Conservation (phyloP, 2,888 invertebrate species). For the Caenorhabditis becei region DNA sequence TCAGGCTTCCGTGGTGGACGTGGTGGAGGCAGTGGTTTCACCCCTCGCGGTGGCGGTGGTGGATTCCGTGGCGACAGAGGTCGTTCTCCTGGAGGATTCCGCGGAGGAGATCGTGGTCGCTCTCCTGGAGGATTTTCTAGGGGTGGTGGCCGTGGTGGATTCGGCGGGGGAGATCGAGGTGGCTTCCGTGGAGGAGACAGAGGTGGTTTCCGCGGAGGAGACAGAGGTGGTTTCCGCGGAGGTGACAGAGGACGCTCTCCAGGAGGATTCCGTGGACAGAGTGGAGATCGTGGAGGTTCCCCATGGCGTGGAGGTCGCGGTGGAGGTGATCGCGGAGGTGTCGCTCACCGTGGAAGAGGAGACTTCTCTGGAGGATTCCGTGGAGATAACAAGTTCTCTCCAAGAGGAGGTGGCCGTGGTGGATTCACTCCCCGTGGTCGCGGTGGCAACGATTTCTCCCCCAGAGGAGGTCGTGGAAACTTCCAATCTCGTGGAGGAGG, state of each 20-base stretch:
- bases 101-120: conserved; percentile 58
- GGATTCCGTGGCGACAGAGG: conserved; percentile 46
- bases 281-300: conserved; percentile 28
- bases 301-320: conserved; percentile 44
- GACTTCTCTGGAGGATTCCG: conserved; percentile 61
- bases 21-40: conserved; percentile 58
- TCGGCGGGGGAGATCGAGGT: conserved; percentile 48
- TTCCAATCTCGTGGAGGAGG: conserved; percentile 54
- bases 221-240: conserved; percentile 46
- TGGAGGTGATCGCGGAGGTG: conserved; percentile 40
- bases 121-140: conserved; percentile 51
- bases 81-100: conserved; percentile 54
- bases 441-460: conserved; percentile 55
- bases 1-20: conserved; percentile 60
- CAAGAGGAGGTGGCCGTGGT: conserved; percentile 58
- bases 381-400: conserved; percentile 54
- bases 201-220: conserved; percentile 59
- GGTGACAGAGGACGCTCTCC: conserved; percentile 50
- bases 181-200: conserved; percentile 20
- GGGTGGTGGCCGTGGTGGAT: conserved; percentile 34
- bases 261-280: conserved; percentile 56
- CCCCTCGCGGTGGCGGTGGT: conserved; percentile 46
- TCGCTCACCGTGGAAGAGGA: conserved; percentile 51
- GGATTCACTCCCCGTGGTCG: conserved; percentile 66
- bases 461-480: conserved; percentile 50